Evolutionary conservation across 2,797 vertebrate species (phyloP), one percentile per base, ranked within the genome.

Genomic region (Crocodylus rhombifer): DNA sequence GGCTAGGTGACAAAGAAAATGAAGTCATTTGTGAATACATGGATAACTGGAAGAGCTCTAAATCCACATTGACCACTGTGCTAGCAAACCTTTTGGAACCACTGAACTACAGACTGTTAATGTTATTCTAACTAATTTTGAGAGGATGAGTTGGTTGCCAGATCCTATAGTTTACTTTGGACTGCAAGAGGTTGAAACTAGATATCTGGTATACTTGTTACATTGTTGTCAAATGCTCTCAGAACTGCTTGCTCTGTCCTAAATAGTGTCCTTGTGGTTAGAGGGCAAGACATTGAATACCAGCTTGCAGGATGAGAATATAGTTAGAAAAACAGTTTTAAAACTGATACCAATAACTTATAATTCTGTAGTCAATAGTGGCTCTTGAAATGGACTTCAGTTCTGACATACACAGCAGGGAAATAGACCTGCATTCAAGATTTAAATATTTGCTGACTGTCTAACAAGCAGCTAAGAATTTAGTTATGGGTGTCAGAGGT

Each of bases 11-110:
- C 89, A 87, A 93, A 74, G 78, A 95, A 84, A 83, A 91, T 78
- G 61, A 76, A 84, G 12, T 84, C 26, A 58, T 88, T 88, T 87
- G 14, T 84, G 73, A 92, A 80, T 55, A 57, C 42, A 87, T 92
- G 55, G 18, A 28, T 82, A 86, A 73, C 16, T 92, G 89, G 77
- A 90, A 86, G 86, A 25, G 69, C 28, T 80, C 84, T 93, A 84
- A 94, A 77, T 77, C 83, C 73, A 60, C 36, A 79, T 8, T 0
- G 0, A 7, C 95, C 18, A 26, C 26, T 78, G 36, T 90, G 28
- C 88, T 92, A 74, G 86, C 84, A 88, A 51, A 60, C 25, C 12
- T 51, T 60, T 73, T 1, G 12, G 67, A 80, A 84, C 55, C n/a
- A 51, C 51, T 81, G 15, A 62, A 61, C 17, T 56, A 23, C 12